Conservation (phyloP, 2,113 vertebrate genomes). For the Triplophysa rosa region DNA sequence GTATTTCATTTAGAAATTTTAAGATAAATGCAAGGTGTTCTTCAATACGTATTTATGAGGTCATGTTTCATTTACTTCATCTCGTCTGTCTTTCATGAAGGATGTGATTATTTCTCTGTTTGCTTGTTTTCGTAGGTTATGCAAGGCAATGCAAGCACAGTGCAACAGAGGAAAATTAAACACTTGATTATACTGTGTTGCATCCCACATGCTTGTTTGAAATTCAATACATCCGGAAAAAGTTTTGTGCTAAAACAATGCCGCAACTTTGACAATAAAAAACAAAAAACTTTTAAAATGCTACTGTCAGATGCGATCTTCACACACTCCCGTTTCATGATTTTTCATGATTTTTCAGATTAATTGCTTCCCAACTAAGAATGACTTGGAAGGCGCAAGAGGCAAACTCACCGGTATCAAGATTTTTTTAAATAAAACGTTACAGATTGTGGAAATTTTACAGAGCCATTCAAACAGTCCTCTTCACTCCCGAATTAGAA, state of each 20-base stretch:
- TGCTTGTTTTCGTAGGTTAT: neutral
- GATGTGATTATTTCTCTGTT: slow-evolving; percentile 16
- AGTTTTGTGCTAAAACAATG: neutral
- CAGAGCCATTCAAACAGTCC: slow-evolving; percentile 4
- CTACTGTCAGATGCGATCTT: slow-evolving; percentile 45
- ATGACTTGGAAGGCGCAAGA: neutral
- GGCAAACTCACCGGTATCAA: neutral
- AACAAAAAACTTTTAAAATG: neutral
- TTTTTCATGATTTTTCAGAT: slow-evolving; percentile 25
- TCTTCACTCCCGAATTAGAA: neutral
- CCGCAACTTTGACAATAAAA: neutral
- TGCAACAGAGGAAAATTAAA: neutral
- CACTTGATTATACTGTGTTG: neutral
- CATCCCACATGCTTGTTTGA: too few species aligned
- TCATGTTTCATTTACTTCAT: slow-evolving; percentile 32
- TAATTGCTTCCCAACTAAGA: slow-evolving; percentile 10
- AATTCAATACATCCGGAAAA: neutral
- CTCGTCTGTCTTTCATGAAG: neutral
- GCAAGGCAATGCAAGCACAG: neutral
- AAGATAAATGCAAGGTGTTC: slow-evolving; percentile 32
- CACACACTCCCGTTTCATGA: slow-evolving; percentile 4
- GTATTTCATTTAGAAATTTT: slow-evolving; percentile 30
- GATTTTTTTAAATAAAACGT: neutral
- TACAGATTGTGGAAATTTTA: neutral
- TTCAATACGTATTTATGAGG: slow-evolving; percentile 43